Evolutionary conservation across 2,797 vertebrate species (phyloP).

Genomic region (Xerus rutilus): DNA sequence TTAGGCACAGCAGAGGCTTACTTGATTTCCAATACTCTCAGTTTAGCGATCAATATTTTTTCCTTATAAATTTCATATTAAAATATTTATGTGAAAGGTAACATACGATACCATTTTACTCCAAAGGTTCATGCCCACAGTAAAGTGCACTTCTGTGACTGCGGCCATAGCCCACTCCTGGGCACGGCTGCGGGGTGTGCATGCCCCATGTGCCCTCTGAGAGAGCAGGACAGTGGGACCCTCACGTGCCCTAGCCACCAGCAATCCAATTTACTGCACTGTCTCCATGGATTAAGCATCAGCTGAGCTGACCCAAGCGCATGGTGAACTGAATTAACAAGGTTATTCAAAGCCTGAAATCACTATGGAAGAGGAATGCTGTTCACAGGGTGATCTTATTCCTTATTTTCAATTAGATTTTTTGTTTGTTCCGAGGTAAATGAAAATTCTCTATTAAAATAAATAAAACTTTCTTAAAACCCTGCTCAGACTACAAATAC

Average conservation of each 20-base stretch:
- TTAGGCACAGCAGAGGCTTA: not conserved
- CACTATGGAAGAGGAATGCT: not conserved
- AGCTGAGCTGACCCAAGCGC: not conserved
- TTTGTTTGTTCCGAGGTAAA: constrained; percentile 58
- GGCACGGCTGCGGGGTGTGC: not conserved
- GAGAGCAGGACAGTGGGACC: not conserved
- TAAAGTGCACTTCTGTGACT: not conserved
- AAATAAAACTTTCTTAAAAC: constrained; percentile 52
- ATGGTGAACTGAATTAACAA: constrained; percentile 40
- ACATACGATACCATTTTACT: not conserved
- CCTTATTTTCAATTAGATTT: constrained; percentile 62
- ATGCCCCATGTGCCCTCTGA: not conserved
- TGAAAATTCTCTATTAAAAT: constrained; percentile 58
- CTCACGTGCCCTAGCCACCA: not conserved
- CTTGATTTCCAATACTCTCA: not conserved
- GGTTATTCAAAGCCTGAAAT: constrained; percentile 59
- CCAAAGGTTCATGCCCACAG: not conserved
- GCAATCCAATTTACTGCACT: constrained; percentile 53
- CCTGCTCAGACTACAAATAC: not conserved
- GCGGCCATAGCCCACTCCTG: not conserved
- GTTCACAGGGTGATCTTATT: constrained; percentile 31
- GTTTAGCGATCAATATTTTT: constrained; percentile 5
- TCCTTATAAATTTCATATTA: not conserved
- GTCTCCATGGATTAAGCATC: constrained; percentile 59
- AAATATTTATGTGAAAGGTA: not conserved